Percentiles rank a stretch among this genome's conserved stretches.
Evolutionary conservation across 2,113 vertebrate genomes (phyloP).

Genomic region (Mobula hypostoma): DNA sequence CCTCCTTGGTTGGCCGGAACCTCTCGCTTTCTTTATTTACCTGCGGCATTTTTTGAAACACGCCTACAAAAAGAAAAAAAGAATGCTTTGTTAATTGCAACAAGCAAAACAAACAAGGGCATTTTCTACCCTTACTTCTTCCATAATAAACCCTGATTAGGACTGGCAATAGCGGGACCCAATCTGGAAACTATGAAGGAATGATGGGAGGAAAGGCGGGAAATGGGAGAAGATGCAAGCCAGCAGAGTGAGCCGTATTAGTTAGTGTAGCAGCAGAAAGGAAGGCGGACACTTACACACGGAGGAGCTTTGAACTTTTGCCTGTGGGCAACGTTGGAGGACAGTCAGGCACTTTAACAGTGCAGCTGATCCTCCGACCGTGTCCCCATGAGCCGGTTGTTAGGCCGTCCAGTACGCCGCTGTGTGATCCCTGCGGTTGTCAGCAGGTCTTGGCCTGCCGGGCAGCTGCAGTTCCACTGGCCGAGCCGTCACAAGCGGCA

Average conservation of each 20-base stretch:
- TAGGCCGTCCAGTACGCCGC: neutral
- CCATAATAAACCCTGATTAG: neutral
- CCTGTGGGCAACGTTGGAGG: neutral
- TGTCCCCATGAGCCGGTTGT: neutral
- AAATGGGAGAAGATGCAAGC: too few species aligned
- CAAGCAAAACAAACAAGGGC: neutral
- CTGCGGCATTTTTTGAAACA: constrained; percentile 10
- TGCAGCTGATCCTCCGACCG: neutral
- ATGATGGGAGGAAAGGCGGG: neutral
- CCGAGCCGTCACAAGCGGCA: neutral
- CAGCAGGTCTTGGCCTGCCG: too few species aligned
- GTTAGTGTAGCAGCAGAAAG: too few species aligned
- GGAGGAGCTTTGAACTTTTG: neutral
- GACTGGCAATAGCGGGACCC: neutral
- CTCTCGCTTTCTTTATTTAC: constrained; percentile 12
- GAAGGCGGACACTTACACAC: neutral
- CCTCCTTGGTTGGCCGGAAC: neutral
- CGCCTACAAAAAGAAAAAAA: neutral
- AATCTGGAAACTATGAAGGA: neutral
- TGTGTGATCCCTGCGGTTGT: neutral
- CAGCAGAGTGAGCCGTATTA: too few species aligned
- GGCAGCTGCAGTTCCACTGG: neutral
- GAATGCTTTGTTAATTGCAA: neutral
- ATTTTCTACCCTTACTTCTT: neutral
- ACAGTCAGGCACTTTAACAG: neutral